Conservation (phyloP, 1,140 invertebrate species). For the Lordiphosa stackelbergi region DNA sequence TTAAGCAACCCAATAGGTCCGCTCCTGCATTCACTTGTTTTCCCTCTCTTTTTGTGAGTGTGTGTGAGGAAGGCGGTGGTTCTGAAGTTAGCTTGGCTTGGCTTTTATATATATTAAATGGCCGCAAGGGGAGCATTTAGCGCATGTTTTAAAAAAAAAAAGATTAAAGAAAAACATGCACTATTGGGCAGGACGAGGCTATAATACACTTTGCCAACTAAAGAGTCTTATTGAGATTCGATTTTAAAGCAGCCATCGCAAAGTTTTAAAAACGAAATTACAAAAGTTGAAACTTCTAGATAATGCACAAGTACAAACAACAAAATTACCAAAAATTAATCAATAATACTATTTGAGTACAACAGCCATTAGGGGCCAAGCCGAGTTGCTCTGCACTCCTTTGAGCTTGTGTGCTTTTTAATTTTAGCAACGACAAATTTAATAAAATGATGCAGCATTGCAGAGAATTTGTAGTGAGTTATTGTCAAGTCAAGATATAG, state of each 20-base stretch:
- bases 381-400: too few relatives aligned
- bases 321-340: too few relatives aligned
- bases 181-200: neutral
- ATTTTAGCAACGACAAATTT: too few relatives aligned
- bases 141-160: slow-evolving; percentile 57
- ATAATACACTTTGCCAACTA: slow-evolving; percentile 10
- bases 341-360: too few relatives aligned
- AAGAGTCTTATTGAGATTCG: neutral
- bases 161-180: slow-evolving; percentile 4
- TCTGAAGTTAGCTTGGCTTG: slow-evolving; percentile 38
- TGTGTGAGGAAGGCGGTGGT: slow-evolving; percentile 4
- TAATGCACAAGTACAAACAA: too few relatives aligned
- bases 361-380: too few relatives aligned
- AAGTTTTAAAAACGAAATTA: too few relatives aligned
- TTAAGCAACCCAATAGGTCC: neutral
- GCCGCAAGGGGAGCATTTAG: slow-evolving; percentile 71
- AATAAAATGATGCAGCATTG: too few relatives aligned
- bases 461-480: too few relatives aligned
- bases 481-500: too few relatives aligned
- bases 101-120: slow-evolving; percentile 71
- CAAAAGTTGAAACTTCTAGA: too few relatives aligned
- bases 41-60: slow-evolving; percentile 8
- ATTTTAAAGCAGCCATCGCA: neutral
- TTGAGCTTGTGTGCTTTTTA: too few relatives aligned
- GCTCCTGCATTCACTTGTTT: slow-evolving; percentile 34